These are phyloP conservation scores for Caenorhabditis imperialis DNA, from an alignment of 2,888 invertebrate genomes.

Conservation along the genomic window DNA sequence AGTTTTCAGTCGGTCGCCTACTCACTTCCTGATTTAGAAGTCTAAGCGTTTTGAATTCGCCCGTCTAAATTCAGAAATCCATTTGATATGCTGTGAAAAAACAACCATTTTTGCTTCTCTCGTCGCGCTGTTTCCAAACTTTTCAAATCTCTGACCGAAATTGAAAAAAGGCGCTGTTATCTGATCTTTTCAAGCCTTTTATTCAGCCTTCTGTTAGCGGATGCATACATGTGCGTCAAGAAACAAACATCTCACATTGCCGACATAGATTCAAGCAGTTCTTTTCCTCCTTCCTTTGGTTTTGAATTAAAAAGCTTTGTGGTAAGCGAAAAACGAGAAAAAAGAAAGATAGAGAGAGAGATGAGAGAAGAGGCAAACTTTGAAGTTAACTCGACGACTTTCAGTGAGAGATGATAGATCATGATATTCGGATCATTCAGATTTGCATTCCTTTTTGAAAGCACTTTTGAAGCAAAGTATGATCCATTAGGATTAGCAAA, in stretches of 20 bases:
- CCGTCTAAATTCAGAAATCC: no score
- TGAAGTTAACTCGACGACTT: constrained; percentile 4
- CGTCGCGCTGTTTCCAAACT: no score
- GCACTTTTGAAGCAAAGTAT: constrained; percentile 14
- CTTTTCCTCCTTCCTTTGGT: constrained; percentile 19
- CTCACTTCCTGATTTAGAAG: constrained; percentile 43
- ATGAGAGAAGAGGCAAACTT: constrained; percentile 8
- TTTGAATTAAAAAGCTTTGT: constrained; percentile 18
- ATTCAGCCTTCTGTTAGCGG: constrained; percentile 53
- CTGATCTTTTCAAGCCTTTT: constrained; percentile 52
- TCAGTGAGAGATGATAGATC: constrained; percentile 18
- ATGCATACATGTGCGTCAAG: constrained; percentile 53
- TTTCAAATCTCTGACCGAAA: constrained; percentile 39
- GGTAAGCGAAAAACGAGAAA: neutral
- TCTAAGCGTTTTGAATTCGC: no score
- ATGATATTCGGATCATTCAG: constrained; percentile 1
- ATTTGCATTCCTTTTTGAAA: neutral
- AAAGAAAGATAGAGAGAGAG: neutral
- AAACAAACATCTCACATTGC: constrained; percentile 58
- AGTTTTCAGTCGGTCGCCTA: constrained; percentile 10
- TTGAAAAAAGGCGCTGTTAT: constrained; percentile 52
- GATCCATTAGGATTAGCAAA: constrained; percentile 33
- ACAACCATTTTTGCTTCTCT: constrained; percentile 17
- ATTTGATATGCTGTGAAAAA: no score
- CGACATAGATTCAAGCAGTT: constrained; percentile 35